Evolutionary conservation across 2,888 invertebrate species (phyloP).

Genomic region (Cheilosia impressa): DNA sequence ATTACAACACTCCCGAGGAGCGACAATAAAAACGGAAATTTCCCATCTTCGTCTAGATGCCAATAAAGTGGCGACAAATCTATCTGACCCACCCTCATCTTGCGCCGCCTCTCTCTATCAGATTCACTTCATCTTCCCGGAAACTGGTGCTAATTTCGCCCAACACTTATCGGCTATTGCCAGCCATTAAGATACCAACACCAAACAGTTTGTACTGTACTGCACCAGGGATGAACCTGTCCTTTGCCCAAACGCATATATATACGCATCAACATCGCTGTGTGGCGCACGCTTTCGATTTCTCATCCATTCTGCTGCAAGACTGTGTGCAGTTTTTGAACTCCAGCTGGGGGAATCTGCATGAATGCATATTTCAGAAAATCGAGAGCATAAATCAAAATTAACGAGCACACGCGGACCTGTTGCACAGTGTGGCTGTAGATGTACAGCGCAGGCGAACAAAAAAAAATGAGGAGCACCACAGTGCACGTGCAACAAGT

Average conservation of each 20-base stretch:
- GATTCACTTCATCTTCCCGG: constrained; percentile 38
- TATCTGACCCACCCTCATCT: constrained; percentile 56
- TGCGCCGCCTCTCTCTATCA: constrained; percentile 28
- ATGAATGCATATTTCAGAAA: constrained; percentile 71
- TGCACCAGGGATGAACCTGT: constrained; percentile 57
- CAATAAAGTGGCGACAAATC: constrained; percentile 48
- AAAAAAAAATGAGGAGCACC: constrained; percentile 20
- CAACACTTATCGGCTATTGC: constrained; percentile 65
- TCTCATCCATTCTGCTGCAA: constrained; percentile 46
- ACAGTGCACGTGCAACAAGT: constrained; percentile 59
- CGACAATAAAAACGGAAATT: constrained; percentile 31
- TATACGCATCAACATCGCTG: constrained; percentile 47
- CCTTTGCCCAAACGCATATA: constrained; percentile 20
- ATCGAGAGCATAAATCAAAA: constrained; percentile 71
- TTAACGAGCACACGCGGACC: constrained; percentile 73
- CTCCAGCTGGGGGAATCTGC: constrained; percentile 72
- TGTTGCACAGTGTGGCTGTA: constrained; percentile 51
- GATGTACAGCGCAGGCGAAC: background rate
- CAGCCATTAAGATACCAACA: constrained; percentile 52
- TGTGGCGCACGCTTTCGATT: constrained; percentile 69
- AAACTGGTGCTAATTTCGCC: constrained; percentile 50
- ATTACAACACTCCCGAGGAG: constrained; percentile 20
- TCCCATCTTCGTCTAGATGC: constrained; percentile 12
- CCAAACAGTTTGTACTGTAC: constrained; percentile 18
- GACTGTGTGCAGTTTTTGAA: constrained; percentile 23